These are phyloP conservation scores for Schizopygopsis malacanthus DNA, from an alignment of 2,797 vertebrate species.

Conservation along the genomic window DNA sequence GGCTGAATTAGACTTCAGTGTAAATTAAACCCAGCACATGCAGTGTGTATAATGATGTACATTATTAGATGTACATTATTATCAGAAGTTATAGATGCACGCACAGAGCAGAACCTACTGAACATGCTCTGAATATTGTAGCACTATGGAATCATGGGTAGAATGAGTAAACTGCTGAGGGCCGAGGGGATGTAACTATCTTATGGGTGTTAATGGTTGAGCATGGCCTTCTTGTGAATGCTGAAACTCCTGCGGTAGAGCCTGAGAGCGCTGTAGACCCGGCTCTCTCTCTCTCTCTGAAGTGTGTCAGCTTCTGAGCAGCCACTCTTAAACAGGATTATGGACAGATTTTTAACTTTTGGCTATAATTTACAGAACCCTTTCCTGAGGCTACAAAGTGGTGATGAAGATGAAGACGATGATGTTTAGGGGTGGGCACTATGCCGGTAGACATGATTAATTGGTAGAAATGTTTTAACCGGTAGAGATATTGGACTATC, in stretches of 20 bases:
- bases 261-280: not conserved
- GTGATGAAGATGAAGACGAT: not conserved
- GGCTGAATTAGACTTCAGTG: not conserved
- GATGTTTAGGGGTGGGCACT: not conserved
- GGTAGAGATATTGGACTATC: not conserved
- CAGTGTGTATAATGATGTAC: constrained; percentile 12
- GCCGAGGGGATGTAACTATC: not conserved
- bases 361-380: constrained; percentile 1
- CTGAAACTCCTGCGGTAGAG: not conserved
- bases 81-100: constrained; percentile 7
- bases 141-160: not conserved
- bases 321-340: constrained; percentile 1
- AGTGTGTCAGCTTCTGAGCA: not conserved
- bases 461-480: not conserved
- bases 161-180: constrained; percentile 4
- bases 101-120: not conserved
- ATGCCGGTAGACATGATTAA: not conserved
- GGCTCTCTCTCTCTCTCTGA: not conserved
- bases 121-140: constrained; percentile 14
- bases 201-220: constrained; percentile 24
- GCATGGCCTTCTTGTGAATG: constrained; percentile 11
- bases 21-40: not conserved
- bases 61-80: constrained; percentile 5
- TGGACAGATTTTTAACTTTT: not conserved
- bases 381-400: not conserved